phyloP scores from a whole-genome alignment of 2,113 vertebrate species.

The Motacilla tschutschensis region DNA sequence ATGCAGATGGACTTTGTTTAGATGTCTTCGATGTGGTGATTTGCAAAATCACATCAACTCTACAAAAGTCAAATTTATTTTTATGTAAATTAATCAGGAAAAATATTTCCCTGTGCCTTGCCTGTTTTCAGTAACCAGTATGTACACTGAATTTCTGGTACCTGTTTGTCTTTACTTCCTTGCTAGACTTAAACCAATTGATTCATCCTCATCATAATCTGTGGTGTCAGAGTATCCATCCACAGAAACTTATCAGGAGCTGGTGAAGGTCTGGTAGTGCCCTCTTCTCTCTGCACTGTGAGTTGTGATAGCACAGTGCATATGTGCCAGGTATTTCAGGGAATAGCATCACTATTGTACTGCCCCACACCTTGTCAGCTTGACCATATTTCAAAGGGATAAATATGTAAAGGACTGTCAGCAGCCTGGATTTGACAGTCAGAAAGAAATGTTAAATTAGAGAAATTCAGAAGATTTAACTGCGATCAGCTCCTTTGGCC shows the following conservation, averaged over 20 bases:
- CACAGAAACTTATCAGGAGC: background rate
- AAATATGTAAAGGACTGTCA: background rate
- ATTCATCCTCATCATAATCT: background rate
- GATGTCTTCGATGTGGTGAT: background rate
- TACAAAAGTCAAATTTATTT: background rate
- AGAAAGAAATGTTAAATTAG: background rate
- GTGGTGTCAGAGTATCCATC: background rate
- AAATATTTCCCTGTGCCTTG: background rate
- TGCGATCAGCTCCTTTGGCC: background rate
- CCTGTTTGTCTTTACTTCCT: background rate
- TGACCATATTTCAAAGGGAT: background rate
- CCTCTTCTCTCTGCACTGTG: background rate
- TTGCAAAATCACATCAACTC: background rate
- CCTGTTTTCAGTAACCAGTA: background rate
- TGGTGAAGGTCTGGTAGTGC: background rate
- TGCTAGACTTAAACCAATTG: background rate
- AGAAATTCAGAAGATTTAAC: background rate
- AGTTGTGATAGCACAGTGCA: background rate
- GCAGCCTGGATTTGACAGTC: background rate
- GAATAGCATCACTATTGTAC: fast-evolving
- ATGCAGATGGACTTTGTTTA: conserved; percentile 3
- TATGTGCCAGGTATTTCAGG: background rate
- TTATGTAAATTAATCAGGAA: background rate
- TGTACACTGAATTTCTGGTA: background rate
- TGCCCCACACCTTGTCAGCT: background rate